Conservation (phyloP, 2,113 vertebrate species). For the Pelobates fuscus region DNA sequence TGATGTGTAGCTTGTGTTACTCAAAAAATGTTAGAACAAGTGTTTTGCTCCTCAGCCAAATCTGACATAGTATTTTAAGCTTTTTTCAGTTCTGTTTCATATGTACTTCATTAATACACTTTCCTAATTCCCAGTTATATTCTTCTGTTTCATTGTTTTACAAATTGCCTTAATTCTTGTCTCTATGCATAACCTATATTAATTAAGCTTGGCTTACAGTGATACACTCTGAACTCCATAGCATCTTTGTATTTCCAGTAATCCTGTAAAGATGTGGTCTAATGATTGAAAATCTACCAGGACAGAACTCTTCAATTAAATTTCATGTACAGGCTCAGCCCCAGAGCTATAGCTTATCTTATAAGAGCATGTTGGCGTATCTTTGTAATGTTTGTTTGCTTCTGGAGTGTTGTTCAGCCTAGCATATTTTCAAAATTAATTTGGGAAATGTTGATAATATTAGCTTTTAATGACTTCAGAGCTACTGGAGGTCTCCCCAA, state of each 20-base stretch:
- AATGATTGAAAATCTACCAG: neutral
- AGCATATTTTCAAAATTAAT: conserved; percentile 11
- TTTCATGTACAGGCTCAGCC: neutral
- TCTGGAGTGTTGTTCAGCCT: neutral
- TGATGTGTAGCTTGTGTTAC: no score
- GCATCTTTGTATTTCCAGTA: neutral
- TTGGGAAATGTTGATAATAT: conserved; percentile 21
- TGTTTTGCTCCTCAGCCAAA: no score
- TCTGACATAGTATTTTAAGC: no score
- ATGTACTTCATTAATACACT: no score
- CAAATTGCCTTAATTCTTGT: no score
- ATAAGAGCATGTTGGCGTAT: neutral
- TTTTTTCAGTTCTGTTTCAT: no score
- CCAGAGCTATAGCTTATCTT: conserved; percentile 1
- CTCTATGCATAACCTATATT: no score
- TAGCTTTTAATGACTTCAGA: conserved; percentile 12
- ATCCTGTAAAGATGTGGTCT: neutral
- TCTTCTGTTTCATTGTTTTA: no score
- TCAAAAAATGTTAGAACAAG: no score
- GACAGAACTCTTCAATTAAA: neutral
- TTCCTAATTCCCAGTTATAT: no score
- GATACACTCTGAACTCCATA: neutral
- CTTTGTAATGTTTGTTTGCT: neutral
- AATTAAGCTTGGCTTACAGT: neutral
- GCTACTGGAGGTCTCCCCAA: neutral